Conservation (phyloP, 1,140 invertebrate species). For the Heliothis virescens region DNA sequence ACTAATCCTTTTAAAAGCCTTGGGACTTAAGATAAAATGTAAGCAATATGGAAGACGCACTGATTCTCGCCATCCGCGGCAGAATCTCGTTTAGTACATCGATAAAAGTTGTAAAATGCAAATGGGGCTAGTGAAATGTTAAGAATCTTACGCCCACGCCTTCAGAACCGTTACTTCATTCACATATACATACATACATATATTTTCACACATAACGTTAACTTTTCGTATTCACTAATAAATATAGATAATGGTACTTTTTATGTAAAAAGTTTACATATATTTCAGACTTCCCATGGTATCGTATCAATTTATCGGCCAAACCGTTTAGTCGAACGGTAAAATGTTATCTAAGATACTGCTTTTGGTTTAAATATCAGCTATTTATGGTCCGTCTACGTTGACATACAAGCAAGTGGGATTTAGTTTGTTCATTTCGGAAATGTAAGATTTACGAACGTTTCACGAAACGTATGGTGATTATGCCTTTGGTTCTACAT, state of each 20-base stretch:
- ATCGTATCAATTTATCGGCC: constrained; percentile 42
- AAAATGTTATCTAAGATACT: constrained; percentile 36
- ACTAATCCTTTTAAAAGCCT: constrained; percentile 49
- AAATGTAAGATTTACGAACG: background rate
- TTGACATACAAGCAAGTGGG: constrained; percentile 14
- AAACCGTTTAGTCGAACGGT: constrained; percentile 40
- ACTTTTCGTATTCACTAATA: constrained; percentile 52
- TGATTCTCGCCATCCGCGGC: constrained; percentile 68
- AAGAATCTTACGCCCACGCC: constrained; percentile 79
- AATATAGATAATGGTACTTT: constrained; percentile 45
- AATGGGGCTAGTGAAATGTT: constrained; percentile 80
- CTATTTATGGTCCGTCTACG: constrained; percentile 4
- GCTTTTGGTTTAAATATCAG: constrained; percentile 40
- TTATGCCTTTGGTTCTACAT: background rate
- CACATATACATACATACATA: constrained; percentile 45
- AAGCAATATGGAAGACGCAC: constrained; percentile 64
- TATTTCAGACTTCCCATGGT: constrained; percentile 35
- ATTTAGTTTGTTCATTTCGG: background rate
- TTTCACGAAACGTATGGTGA: background rate
- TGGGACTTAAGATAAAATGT: constrained; percentile 65
- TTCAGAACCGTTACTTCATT: constrained; percentile 75
- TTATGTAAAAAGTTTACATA: constrained; percentile 39
- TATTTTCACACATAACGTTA: constrained; percentile 58
- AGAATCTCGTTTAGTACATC: constrained; percentile 73
- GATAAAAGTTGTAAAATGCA: constrained; percentile 85